Base-by-base conservation (phyloP, 2,797 vertebrate species). In the Galagoides demidoff region DNA sequence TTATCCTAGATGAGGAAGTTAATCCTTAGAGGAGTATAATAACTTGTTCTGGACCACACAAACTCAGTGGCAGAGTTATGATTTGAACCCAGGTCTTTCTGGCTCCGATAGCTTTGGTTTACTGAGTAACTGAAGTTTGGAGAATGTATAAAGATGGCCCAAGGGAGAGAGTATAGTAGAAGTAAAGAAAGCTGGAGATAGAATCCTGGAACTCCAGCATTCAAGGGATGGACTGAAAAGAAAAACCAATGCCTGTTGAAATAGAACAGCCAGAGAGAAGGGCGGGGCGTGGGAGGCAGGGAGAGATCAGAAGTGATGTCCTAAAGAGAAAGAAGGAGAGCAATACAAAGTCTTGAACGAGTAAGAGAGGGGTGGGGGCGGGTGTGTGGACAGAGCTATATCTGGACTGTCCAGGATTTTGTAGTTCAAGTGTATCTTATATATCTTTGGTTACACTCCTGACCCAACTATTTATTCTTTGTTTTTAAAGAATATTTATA, bases 91-190 rank as follows among this genome's bases (percentile, higher is more conserved):
- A 12, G 16, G 7, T 82, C 16, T 93, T 43, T 39, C 49, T 89
- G 68, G 37, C 73, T 94, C 59, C 74, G 92, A 94, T 92, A 45
- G 17, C 12, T 79, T 10, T 71, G 31, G 68, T 94, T 89, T 85
- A 57, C 29, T 79, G 74, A 83, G 61, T 84, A 61, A 79, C 34
- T 96, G 43, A 89, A 81, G 49, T 79, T 89, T 92, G 16, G 70
- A 55, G 34, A 96, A 37, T 61, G 37, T 39, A 29, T 90, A 57
- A 57, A 49, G 16, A 3, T 90, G 8, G 57, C 17, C 29, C 79
- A 79, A 92, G 16, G 31, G n/a, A n/a, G 23, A 92, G 31, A 90
- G 22, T 55, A 11, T 76, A 87, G 34, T 79, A 52, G 20, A 74
- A 71, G 37, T 85, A 59, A 93, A 92, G 59, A n/a, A 49, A 29